Evolutionary conservation across 2,888 invertebrate genomes (phyloP), one percentile per base, ranked within the genome.

Genomic region (Drosophila demipolita): DNA sequence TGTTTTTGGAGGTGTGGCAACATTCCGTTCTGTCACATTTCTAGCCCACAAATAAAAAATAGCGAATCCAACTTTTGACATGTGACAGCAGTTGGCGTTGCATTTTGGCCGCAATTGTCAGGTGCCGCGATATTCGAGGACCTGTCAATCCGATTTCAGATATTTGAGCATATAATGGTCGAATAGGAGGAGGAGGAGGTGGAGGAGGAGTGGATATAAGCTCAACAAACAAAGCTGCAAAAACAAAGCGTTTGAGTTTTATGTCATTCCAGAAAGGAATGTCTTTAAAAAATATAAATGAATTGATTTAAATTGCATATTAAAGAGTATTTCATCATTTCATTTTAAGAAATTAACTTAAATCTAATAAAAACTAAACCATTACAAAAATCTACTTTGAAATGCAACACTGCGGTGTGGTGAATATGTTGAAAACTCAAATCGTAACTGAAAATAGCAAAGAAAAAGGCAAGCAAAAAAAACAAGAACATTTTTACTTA

Each of bases 51-150:
- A 74, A 76, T 54, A 75, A 40, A 63, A 62, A 53, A 62, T 63
- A 73, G 63, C 71, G 78, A 72, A 79, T 77, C 72, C 75, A 86
- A 86, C 78, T 83, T 86, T 80, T 80, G 88, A 83, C 82, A 80
- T 62, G 36, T 86, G 87, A 82, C 86, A 89, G 86, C 75, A 66
- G 83, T 73, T 83, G 81, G 83, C 79, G 81, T 78, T 82, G 88
- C 83, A 86, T 86, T 88, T 88, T 75, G 78, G 79, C 83, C 80
- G 77, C 86, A 86, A 86, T 88, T 88, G 85, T 86, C 88, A 88
- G 86, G 83, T 82, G 87, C 80, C 83, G 85, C 85, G 85, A 87
- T 84, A 84, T 87, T 84, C 80, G 80, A 87, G 75, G 75, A 82
- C 70, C 85, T 82, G 84, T 87, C 84, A 84, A 80, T 87, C 82